Conservation (phyloP, 2,888 invertebrate species). For the Hydriomena furcata region DNA sequence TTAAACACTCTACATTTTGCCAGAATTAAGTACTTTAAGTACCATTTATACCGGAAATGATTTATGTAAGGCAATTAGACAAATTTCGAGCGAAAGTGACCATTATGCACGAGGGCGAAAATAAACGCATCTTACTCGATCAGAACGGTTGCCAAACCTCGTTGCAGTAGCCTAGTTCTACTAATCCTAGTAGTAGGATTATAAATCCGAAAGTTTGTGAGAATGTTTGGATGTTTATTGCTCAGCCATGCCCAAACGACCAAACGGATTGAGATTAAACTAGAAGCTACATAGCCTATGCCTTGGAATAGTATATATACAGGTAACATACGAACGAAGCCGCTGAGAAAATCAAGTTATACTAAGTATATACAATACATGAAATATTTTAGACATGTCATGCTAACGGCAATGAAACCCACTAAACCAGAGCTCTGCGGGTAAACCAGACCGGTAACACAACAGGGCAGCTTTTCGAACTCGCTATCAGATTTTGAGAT, state of each 20-base stretch:
- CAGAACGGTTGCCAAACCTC: constrained; percentile 42
- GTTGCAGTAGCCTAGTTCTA: constrained; percentile 20
- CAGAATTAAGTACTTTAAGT: constrained; percentile 22
- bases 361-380: too few species aligned
- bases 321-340: too few species aligned
- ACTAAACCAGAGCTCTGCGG: constrained; percentile 22
- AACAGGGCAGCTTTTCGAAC: constrained; percentile 19
- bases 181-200: too few species aligned
- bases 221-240: too few species aligned
- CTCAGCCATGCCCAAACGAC: too few species aligned
- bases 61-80: constrained; percentile 32
- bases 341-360: too few species aligned
- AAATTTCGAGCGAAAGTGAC: constrained; percentile 33
- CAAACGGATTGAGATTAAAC: too few species aligned
- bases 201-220: too few species aligned
- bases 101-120: constrained; percentile 40
- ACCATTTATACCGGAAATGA: constrained; percentile 30
- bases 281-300: too few species aligned
- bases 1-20: constrained; percentile 17
- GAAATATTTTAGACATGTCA: constrained; percentile 5
- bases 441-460: constrained; percentile 24
- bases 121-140: constrained; percentile 47
- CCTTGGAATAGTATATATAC: too few species aligned
- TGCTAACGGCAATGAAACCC: constrained; percentile 22
- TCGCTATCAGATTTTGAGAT: constrained; percentile 20